Conservation (phyloP, 2,797 vertebrate genomes). For the Tenualosa thibaudeaui region DNA sequence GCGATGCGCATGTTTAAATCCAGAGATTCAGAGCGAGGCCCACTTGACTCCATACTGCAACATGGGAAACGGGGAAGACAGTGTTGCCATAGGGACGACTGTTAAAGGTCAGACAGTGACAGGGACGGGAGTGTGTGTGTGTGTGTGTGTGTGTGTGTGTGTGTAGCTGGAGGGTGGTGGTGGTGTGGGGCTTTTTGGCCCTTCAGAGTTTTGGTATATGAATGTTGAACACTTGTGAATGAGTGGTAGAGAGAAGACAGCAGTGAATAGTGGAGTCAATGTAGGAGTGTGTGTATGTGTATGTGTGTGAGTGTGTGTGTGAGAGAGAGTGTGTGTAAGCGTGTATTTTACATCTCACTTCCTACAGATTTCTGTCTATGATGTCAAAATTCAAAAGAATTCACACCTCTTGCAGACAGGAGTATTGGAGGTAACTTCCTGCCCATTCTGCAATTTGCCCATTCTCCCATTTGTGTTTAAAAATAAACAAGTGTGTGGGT, state of each 20-base stretch:
- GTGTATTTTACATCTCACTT: neutral
- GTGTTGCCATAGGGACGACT: constrained; percentile 68
- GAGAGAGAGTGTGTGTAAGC: neutral
- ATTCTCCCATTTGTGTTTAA: no score
- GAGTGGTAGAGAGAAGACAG: neutral
- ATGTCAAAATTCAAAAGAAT: no score
- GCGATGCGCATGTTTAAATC: constrained; percentile 64
- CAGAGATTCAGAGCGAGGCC: constrained; percentile 57
- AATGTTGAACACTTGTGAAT: constrained; percentile 37
- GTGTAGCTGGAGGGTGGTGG: neutral
- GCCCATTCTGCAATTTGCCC: no score
- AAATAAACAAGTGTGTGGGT: no score
- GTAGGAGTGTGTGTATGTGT: neutral
- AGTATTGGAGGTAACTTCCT: no score
- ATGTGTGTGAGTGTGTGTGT: neutral
- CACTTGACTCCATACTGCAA: constrained; percentile 68
- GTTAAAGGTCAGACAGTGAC: constrained; percentile 65
- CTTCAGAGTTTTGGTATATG: constrained; percentile 47
- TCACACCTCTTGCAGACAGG: no score
- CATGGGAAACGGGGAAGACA: constrained; percentile 59
- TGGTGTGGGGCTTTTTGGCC: constrained; percentile 50
- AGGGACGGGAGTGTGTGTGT: constrained; percentile 37
- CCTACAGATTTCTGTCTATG: no score
- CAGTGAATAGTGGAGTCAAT: no score
- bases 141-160: constrained; percentile 37